Evolutionary conservation across 1,140 invertebrate genomes (phyloP).

Genomic region (Nebria ingens): DNA sequence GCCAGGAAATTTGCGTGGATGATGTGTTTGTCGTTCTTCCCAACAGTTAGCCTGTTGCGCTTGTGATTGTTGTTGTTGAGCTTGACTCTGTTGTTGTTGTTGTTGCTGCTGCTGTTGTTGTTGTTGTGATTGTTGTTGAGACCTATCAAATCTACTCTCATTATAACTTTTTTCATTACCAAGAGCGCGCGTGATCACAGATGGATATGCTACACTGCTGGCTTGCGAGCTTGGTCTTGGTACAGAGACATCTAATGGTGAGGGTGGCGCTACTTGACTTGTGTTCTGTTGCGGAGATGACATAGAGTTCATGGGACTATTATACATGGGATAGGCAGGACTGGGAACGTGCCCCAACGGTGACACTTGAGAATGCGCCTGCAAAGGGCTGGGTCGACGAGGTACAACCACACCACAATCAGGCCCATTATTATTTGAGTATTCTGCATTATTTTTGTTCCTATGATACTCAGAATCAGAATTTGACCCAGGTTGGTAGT

Average conservation of each 20-base stretch:
- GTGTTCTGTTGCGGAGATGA: conserved; percentile 53
- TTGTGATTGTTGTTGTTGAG: conserved; percentile 34
- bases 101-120: conserved; percentile 31
- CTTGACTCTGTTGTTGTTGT: conserved; percentile 31
- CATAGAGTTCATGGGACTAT: conserved; percentile 62
- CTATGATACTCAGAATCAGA: conserved; percentile 53
- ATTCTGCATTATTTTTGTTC: conserved; percentile 47
- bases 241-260: conserved; percentile 56
- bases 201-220: conserved; percentile 52
- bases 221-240: conserved; percentile 51
- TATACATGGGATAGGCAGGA: conserved; percentile 66
- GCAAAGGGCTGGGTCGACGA: conserved; percentile 54
- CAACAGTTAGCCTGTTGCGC: conserved; percentile 37
- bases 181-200: conserved; percentile 58
- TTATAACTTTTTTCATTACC: conserved; percentile 48
- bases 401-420: conserved; percentile 53
- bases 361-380: conserved; percentile 53
- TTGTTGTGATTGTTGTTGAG: conserved; percentile 36
- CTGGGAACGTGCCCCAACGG: conserved; percentile 56
- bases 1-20: conserved; percentile 7
- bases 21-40: conserved; percentile 32
- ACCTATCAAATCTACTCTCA: conserved; percentile 50
- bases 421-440: conserved; percentile 33
- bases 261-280: conserved; percentile 46
- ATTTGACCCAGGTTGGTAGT: conserved; percentile 46